Evolutionary conservation across 1,140 invertebrate species (phyloP), one percentile per base, ranked within the genome.

Genomic region (Whitmania pigra): DNA sequence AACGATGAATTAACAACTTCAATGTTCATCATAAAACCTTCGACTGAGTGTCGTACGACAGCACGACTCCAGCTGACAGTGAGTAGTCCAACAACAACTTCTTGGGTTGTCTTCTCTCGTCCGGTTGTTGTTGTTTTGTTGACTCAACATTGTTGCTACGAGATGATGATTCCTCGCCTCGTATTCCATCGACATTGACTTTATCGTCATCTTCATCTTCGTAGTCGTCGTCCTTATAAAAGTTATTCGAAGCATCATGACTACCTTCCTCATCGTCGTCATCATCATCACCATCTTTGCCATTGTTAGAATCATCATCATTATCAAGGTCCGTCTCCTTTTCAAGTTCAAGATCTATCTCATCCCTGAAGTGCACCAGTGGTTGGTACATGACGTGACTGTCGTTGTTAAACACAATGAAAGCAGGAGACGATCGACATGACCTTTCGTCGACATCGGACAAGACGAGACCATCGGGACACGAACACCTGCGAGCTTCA

Each of bases 391-490:
- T 84, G 69, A 90, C 88, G 67, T 89, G 89, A 0, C 92, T 93
- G 77, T 89, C 92, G 79, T 94, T 92, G 0, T 79, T 80, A 69
- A 83, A 40, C 84, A 73, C 9, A 83, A 84, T 69, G 84, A 80
- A 25, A 80, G 75, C 53, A 90, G 88, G 71, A 95, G 93, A 73
- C 89, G 88, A 74, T 89, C 88, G 72, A 78, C 93, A 95, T 0
- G 87, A 90, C 72, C 86, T 87, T 71, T 87, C 86, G 79, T 94
- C 89, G 66, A 85, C 87, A 29, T 25, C n/a, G 17, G 86, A 85
- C 31, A 95, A 82, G 78, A 95, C 91, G 74, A 91, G 72, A 0
- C 80, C 80, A 77, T 79, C 80, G 7, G 96, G 95, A 82, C 96
- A 99, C 17, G 89, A 89, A 80, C 96, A 99, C 11, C 29, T 22